These are phyloP conservation scores for Porites divaricata DNA, from an alignment of 92 coral and sea anemone genomes.

Conservation along the genomic window DNA sequence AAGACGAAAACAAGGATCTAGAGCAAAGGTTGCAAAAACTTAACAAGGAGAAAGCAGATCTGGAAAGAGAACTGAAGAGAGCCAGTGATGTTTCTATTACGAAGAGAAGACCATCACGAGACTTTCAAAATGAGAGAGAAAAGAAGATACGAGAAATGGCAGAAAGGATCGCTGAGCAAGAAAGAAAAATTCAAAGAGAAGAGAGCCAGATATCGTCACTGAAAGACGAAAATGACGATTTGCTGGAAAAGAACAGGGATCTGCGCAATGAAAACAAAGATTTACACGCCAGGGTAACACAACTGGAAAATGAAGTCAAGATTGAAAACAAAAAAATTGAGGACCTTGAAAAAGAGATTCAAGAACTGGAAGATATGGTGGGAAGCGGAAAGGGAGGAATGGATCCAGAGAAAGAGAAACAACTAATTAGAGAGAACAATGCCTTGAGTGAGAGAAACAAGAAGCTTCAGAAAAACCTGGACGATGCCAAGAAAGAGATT, in stretches of 20 bases:
- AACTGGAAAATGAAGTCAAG: constrained; percentile 47
- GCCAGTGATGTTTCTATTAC: constrained; percentile 11
- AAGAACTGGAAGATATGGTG: constrained; percentile 52
- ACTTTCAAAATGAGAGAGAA: constrained; percentile 66
- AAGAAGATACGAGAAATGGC: constrained; percentile 56
- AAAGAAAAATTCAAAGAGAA: constrained; percentile 51
- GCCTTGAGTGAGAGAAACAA: constrained; percentile 44
- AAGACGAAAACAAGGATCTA: constrained; percentile 43
- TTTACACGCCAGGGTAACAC: constrained; percentile 47
- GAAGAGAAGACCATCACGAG: constrained; percentile 47
- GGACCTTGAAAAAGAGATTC: constrained; percentile 59
- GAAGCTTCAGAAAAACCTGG: constrained; percentile 57
- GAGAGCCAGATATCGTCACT: constrained; percentile 27
- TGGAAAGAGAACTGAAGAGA: constrained; percentile 59
- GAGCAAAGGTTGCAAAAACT: constrained; percentile 45
- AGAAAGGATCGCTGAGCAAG: constrained; percentile 53
- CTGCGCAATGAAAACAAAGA: constrained; percentile 58
- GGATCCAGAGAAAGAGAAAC: constrained; percentile 54
- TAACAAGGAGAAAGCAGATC: constrained; percentile 48
- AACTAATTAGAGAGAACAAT: constrained; percentile 42
- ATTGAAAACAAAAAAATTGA: constrained; percentile 40
- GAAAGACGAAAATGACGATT: constrained; percentile 47
- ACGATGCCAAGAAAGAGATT: constrained; percentile 55
- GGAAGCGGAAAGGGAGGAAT: constrained; percentile 34
- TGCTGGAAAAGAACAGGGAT: constrained; percentile 45